phyloP scores from a whole-genome alignment of 2,113 vertebrate genomes.

The Mirounga angustirostris region DNA sequence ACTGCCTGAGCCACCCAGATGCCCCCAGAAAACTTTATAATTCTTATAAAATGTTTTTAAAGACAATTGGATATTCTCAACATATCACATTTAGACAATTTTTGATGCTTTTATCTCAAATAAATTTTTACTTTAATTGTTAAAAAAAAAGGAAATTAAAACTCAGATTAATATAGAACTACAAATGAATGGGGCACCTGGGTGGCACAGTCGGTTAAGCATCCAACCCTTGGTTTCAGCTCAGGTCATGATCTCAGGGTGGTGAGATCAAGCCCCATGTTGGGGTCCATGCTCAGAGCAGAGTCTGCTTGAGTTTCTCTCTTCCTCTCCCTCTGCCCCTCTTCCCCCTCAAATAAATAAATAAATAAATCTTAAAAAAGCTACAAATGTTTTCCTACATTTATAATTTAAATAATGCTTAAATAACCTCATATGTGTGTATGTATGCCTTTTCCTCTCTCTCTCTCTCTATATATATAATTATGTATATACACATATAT shows the following conservation, averaged over 20 bases:
- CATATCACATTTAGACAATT: background rate
- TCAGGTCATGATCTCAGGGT: background rate
- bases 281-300: background rate
- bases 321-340: background rate
- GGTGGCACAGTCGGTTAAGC: background rate
- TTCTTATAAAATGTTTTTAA: background rate
- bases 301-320: background rate
- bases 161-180: background rate
- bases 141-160: slow-evolving; percentile 18
- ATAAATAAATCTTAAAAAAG: background rate
- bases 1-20: background rate
- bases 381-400: background rate
- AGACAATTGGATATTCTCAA: background rate
- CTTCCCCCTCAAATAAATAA: background rate
- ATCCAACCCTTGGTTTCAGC: background rate
- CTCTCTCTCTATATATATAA: background rate
- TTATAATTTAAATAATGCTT: background rate
- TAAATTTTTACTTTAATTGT: background rate
- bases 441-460: background rate
- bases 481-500: too few relatives aligned
- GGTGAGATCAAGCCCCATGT: background rate
- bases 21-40: background rate
- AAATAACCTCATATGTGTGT: background rate
- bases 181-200: background rate
- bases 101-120: background rate